Evolutionary conservation across 2,888 invertebrate genomes (phyloP).

Genomic region (Merodon equestris): DNA sequence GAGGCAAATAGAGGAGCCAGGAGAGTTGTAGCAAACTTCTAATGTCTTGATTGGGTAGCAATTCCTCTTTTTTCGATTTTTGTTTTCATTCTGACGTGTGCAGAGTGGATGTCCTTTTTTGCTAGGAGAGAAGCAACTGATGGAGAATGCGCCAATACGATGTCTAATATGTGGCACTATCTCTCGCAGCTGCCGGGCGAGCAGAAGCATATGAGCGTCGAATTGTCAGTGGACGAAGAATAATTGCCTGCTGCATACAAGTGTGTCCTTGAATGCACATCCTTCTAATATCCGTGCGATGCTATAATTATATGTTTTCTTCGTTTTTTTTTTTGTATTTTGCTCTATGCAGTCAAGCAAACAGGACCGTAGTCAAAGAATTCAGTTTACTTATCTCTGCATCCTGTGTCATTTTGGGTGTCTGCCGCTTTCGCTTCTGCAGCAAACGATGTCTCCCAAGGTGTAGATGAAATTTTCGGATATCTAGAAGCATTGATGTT

Average conservation of each 20-base stretch:
- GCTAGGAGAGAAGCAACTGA: constrained; percentile 14
- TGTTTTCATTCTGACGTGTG: constrained; percentile 27
- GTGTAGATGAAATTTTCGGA: constrained; percentile 45
- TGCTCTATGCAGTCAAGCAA: constrained; percentile 35
- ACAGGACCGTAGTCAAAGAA: constrained; percentile 36
- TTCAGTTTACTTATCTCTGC: constrained; percentile 58
- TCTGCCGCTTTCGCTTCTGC: constrained; percentile 28
- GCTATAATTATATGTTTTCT: constrained; percentile 44
- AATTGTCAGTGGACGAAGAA: constrained; percentile 43
- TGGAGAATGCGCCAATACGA: constrained; percentile 56
- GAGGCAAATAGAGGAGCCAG: constrained; percentile 46
- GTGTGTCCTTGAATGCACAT: constrained; percentile 47
- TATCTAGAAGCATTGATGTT: constrained; percentile 31
- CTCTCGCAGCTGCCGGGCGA: too few relatives aligned
- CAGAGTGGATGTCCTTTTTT: constrained; percentile 27
- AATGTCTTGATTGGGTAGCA: constrained; percentile 55
- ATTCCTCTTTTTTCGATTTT: constrained; percentile 31
- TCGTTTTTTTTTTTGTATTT: constrained; percentile 4
- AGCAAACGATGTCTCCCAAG: constrained; percentile 52
- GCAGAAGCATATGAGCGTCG: constrained; percentile 27
- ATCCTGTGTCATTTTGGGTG: constrained; percentile 45
- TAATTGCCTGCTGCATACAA: constrained; percentile 52
- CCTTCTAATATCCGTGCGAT: constrained; percentile 19
- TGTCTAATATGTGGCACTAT: constrained; percentile 21
- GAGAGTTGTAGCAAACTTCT: constrained; percentile 40